Conservation (phyloP, 2,797 vertebrate species). For the Oryzias dopingdopingensis region DNA sequence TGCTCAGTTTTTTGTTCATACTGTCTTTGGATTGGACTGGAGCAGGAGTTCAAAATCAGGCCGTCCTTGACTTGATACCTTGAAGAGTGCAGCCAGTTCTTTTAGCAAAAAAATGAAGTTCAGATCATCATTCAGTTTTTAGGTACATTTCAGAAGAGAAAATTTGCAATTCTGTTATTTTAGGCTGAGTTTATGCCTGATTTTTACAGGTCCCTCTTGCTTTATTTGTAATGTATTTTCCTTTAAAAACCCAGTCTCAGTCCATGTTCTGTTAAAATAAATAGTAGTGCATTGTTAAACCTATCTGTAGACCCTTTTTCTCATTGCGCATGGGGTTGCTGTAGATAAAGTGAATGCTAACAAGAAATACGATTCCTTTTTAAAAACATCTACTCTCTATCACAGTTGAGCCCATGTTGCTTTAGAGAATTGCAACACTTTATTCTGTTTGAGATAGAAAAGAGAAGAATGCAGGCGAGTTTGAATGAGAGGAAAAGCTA, state of each 20-base stretch:
- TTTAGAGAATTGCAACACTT: conserved; percentile 5
- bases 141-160: not conserved
- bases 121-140: no score
- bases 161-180: not conserved
- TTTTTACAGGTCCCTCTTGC: not conserved
- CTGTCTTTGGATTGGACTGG: no score
- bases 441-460: conserved; percentile 10
- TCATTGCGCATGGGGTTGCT: conserved; percentile 16
- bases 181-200: not conserved
- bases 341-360: conserved; percentile 25
- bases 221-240: not conserved
- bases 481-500: not conserved
- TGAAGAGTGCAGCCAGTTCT: no score
- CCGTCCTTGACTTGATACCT: no score
- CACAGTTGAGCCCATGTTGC: not conserved
- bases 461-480: conserved; percentile 8
- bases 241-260: not conserved
- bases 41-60: no score
- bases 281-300: conserved; percentile 33
- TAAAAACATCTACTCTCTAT: not conserved
- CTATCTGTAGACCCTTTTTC: conserved; percentile 49
- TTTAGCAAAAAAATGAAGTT: no score
- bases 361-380: not conserved
- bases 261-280: not conserved
- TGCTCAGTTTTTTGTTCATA: no score